Conservation (phyloP, 2,888 invertebrate species). For the Rhagonycha lutea region DNA sequence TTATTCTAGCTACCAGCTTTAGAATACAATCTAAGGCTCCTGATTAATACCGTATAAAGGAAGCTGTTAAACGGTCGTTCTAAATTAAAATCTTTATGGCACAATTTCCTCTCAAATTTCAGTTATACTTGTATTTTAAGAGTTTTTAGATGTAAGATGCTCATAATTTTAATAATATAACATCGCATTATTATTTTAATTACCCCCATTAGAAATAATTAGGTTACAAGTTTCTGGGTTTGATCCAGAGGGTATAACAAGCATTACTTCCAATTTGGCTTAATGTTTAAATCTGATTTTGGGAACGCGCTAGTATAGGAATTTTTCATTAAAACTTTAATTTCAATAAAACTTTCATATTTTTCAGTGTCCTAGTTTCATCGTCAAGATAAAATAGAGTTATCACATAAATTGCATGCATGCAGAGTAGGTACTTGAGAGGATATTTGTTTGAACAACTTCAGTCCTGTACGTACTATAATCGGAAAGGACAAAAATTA, state of each 20-base stretch:
- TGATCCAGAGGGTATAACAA: neutral
- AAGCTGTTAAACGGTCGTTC: conserved; percentile 14
- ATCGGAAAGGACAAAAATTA: neutral
- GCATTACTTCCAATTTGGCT: neutral
- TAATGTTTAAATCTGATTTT: neutral
- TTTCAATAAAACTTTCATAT: neutral
- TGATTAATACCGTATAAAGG: conserved; percentile 30
- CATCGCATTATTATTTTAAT: neutral
- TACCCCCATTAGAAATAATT: neutral
- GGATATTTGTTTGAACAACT: neutral
- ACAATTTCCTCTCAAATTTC: neutral
- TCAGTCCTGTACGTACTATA: neutral
- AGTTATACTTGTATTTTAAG: neutral
- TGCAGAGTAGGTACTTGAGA: neutral
- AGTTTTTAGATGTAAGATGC: neutral
- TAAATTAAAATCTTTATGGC: conserved; percentile 14
- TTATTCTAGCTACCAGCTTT: conserved; percentile 42
- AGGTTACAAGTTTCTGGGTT: neutral
- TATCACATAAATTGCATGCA: neutral
- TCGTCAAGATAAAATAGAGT: neutral
- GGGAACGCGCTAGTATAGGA: neutral
- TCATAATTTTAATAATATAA: neutral
- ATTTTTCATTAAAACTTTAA: neutral
- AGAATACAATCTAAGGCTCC: conserved; percentile 24
- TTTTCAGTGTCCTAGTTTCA: neutral